Evolutionary conservation across 2,113 vertebrate species (phyloP), one percentile per base, ranked within the genome.

Genomic region (Entelurus aequoreus): DNA sequence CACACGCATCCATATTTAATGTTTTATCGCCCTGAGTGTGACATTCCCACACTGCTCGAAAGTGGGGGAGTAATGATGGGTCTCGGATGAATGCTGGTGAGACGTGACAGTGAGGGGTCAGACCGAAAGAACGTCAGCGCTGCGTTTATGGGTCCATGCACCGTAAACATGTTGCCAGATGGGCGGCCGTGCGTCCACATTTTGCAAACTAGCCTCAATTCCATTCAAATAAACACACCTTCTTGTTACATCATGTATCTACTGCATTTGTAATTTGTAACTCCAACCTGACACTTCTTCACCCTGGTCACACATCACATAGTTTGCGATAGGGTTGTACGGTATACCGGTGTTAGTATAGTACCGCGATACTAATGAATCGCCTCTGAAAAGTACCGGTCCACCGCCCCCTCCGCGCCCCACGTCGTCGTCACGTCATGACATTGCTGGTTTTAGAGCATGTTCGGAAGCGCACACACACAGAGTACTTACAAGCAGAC

Each of bases 31-130:
- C 54, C 70, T 74, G 61, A 48, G 62, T 74, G 78, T 84, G 78
- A 85, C 82, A 78, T 86, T 88, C 80, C 81, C 81, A 78, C 79
- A 81, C 83, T 83, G 75, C 74, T 84, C 64, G 80, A 28, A 28
- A 28, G 76, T 78, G 78, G 83, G 72, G 75, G 66, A 76, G 75
- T 87, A 86, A 88, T 89, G 84, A 84, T 74, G 82, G 87, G 66
- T 66, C 72, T 88, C 55, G 72, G 80, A 83, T 81, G 86, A 85
- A 74, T 69, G 64, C 77, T 86, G 81, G 80, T 86, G 81, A 87
- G 86, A 79, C 84, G 79, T 71, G 65, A 78, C 81, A 84, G 76
- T 51, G 64, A 63, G 66, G 79, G 84, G 66, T 85, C 79, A 84
- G 82, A 78, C 81, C 83, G 78, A 76, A 79, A 69, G 65, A 83